Conservation (phyloP, 1,140 invertebrate genomes). For the Bathynomus jamesi region DNA sequence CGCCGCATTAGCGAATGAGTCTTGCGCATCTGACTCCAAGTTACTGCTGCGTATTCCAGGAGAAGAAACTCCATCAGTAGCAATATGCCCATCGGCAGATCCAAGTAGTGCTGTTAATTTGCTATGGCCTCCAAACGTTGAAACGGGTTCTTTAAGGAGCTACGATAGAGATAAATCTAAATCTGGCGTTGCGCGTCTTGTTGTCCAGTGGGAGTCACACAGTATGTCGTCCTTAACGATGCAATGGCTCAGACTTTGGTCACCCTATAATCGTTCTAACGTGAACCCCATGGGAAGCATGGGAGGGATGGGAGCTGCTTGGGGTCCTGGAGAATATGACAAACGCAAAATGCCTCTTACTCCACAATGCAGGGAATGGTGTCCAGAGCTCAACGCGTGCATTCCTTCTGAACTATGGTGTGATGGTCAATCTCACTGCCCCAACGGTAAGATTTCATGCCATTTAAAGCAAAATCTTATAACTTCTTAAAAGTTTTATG, state of each 20-base stretch:
- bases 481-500: not conserved
- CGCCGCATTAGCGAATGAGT: slow-evolving; percentile 45
- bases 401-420: slow-evolving; percentile 78
- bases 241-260: slow-evolving; percentile 46
- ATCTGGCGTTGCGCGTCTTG: slow-evolving; percentile 9
- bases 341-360: not conserved
- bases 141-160: slow-evolving; percentile 11
- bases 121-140: slow-evolving; percentile 25
- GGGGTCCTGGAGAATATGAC: not conserved
- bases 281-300: not conserved
- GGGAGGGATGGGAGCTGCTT: not conserved
- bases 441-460: slow-evolving; percentile 11
- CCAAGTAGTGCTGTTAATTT: slow-evolving; percentile 15
- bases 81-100: slow-evolving; percentile 34
- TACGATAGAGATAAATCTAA: slow-evolving; percentile 23
- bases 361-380: slow-evolving; percentile 59
- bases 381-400: slow-evolving; percentile 80
- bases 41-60: slow-evolving; percentile 34
- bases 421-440: slow-evolving; percentile 52
- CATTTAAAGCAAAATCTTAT: not conserved
- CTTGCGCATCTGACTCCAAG: slow-evolving; percentile 33
- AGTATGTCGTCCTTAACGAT: slow-evolving; percentile 37
- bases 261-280: slow-evolving; percentile 22
- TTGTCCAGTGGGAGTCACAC: slow-evolving; percentile 29
- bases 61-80: slow-evolving; percentile 23